A percentile compares a stretch with the other conserved stretches of the same genome.
Evolutionary conservation across 2,888 invertebrate species (phyloP).

Genomic region (Papilio gigon): DNA sequence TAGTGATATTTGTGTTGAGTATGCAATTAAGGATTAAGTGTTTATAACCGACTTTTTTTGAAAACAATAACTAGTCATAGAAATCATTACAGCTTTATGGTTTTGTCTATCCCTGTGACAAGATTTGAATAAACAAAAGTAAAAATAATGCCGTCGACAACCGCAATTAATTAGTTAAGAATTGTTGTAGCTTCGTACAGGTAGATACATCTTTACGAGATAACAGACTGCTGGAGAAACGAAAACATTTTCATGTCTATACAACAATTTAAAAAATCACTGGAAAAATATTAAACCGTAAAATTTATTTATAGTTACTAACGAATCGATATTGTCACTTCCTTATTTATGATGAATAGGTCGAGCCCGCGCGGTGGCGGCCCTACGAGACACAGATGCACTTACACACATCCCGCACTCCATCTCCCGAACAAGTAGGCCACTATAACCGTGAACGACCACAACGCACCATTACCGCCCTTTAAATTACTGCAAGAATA

Average conservation of each 20-base stretch:
- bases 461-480: background rate
- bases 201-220: background rate
- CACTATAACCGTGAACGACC: slow-evolving; percentile 23
- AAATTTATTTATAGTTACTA: background rate
- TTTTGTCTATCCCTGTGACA: background rate
- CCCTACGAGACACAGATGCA: slow-evolving; percentile 46
- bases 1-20: slow-evolving; percentile 20
- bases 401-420: slow-evolving; percentile 31
- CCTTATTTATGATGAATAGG: slow-evolving; percentile 49
- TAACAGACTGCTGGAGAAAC: background rate
- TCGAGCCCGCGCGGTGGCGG: slow-evolving; percentile 46
- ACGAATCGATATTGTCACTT: slow-evolving; percentile 15
- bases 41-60: background rate
- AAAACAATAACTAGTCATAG: slow-evolving; percentile 10
- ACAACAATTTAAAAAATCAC: background rate
- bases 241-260: background rate
- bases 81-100: background rate
- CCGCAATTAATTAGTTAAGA: background rate
- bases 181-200: background rate
- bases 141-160: background rate
- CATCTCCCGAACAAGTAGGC: slow-evolving; percentile 17
- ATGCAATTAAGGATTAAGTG: slow-evolving; percentile 16
- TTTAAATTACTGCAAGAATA: slow-evolving; percentile 5
- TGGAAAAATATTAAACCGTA: no score
- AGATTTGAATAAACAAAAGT: background rate